Base-by-base conservation (phyloP, 2,797 vertebrate genomes). In the Bucorvus abyssinicus region DNA sequence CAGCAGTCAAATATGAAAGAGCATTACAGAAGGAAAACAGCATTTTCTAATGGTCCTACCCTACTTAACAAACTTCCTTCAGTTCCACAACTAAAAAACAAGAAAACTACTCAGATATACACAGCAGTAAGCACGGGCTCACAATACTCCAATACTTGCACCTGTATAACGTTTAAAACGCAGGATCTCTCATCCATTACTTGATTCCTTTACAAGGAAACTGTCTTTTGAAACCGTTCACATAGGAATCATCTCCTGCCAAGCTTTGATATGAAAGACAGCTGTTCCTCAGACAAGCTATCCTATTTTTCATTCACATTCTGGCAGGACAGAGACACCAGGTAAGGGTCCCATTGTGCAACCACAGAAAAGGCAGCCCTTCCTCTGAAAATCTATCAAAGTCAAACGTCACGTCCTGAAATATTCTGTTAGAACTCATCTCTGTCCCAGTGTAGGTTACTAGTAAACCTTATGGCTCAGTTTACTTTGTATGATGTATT, bases 201-300 rank as follows among this genome's bases (percentile, higher is more conserved):
- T 91, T 61, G 65, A 59, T 64, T 92, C 44, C 49, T 80, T 73
- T 89, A 75, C 71, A 75, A 91, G 88, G 34, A 14, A 82, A 70
- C 32, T 12, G 67, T 76, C 85, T 76, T 61, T 80, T 63, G 83
- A 93, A 93, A 89, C n/a, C 42, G 52, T 57, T 91, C 57, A 85
- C 49, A 20, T 15, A 75, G 42, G 55, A 94, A 64, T 76, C 14
- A 1, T 40, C 49, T 86, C 44, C 63, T 70, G 89, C 69, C 47
- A 49, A 86, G 55, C 84, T 91, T 73, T 6, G 4, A 42, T 84
- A 60, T 50, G 78, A 96, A 95, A 93, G 91, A 93, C 63, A 93
- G 70, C 69, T 91, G 83, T 74, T 95, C 73, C 60, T 94, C 63
- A 94, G 74, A 79, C 67, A 87, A 94, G 34, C 12, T 61, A 67